Base-by-base conservation (phyloP, 2,797 vertebrate genomes). In the Synanceia verrucosa region DNA sequence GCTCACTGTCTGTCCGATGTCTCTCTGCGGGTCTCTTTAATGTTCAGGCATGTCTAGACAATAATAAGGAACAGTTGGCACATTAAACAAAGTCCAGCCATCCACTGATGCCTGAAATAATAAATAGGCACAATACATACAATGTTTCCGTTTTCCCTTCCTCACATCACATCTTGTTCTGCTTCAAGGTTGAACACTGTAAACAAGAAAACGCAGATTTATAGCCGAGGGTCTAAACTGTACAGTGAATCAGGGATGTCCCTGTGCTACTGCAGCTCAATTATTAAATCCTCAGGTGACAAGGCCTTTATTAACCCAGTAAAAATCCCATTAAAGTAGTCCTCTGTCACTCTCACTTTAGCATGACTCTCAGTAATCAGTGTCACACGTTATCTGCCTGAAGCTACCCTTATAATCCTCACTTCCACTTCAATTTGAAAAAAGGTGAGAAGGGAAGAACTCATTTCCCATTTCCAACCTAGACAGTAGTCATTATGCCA, bases 401-500 rank as follows among this genome's bases (percentile, higher is more conserved):
- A 51, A 46, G 55, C 34, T 51, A 29, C 28, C 19, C 26, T 39
- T 44, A 29, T 53, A 66, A 70, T 76, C 57, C 41, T 56, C 39
- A 61, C 1, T 70, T 74, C 50, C 31, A 29, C 48, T 73, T 63
- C 36, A 16, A 62, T 84, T 73, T 69, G 59, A 31, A 23, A 65
- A 77, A 81, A 83, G 79, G 70, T 74, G 70, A 67, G 9, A 81
- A 83, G 79, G 70, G 72, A 67, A 67, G 9, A 19, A 55, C 37
- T 76, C 13, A 66, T 66, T 70, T 67, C 58, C 62, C 39, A 33
- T 12, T 31, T 83, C 59, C 36, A 56, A 51, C 60, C 47, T 61
- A 4, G 41, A 31, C 60, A 36, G 52, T 19, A 46, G 28, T 33
- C 46, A 52, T 9, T 47, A 47, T 33, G 36, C 13, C 60, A 52